Evolutionary conservation across 2,113 vertebrate species (phyloP).

Genomic region (Microcebus jonahi): DNA sequence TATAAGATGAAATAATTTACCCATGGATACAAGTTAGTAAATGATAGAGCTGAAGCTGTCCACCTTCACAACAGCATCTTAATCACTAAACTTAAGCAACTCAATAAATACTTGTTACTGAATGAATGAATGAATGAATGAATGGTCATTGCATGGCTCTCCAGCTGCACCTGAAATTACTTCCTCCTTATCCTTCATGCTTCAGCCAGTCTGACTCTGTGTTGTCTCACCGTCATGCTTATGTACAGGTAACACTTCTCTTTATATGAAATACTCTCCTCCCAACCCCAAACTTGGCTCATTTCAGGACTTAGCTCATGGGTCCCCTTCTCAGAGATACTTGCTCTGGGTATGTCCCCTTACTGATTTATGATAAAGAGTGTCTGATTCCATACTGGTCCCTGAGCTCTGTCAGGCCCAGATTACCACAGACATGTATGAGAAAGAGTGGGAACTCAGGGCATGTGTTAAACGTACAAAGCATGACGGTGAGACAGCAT

Average conservation of each 20-base stretch:
- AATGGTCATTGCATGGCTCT: not conserved
- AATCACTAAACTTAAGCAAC: not conserved
- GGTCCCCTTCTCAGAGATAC: not conserved
- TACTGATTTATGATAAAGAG: not conserved
- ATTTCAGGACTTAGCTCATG: not conserved
- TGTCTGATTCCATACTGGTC: not conserved
- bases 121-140: not conserved
- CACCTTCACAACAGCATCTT: not conserved
- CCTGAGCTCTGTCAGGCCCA: not conserved
- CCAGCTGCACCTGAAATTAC: not conserved
- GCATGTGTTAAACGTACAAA: not conserved
- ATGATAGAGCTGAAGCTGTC: not conserved
- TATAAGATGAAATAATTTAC: not conserved
- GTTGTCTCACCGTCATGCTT: not conserved
- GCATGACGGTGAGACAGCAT: not conserved
- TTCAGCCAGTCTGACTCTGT: not conserved
- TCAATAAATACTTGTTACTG: not conserved
- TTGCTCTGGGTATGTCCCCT: not conserved
- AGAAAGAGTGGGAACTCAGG: not conserved
- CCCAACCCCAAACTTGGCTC: not conserved
- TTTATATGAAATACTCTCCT: not conserved
- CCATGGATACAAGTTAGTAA: not conserved
- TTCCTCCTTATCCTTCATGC: not conserved
- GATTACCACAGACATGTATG: not conserved
- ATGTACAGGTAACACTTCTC: not conserved